phyloP scores from a whole-genome alignment of 1,140 invertebrate genomes.

The Zaprionus camerounensis region DNA sequence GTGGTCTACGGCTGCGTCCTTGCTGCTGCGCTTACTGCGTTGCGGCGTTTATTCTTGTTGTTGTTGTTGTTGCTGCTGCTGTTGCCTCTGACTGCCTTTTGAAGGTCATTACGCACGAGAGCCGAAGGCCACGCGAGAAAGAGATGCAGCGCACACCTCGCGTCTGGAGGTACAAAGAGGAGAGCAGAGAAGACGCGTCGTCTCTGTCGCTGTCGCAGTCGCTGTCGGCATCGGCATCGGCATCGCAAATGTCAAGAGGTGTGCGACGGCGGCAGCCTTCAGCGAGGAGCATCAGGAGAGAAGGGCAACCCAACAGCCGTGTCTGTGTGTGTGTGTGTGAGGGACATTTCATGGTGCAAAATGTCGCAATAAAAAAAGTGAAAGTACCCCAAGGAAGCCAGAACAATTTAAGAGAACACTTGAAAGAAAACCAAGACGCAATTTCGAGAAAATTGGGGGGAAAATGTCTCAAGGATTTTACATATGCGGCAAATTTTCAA shows the following conservation, averaged over 20 bases:
- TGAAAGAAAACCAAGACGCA: neutral
- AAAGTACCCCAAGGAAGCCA: constrained; percentile 24
- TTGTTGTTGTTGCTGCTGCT: constrained; percentile 39
- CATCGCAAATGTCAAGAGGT: constrained; percentile 41
- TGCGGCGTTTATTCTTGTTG: constrained; percentile 26
- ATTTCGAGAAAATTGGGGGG: neutral
- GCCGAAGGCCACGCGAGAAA: constrained; percentile 41
- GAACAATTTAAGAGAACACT: neutral
- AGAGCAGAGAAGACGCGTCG: neutral
- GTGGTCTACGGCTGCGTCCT: constrained; percentile 56
- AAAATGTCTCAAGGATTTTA: too few species aligned
- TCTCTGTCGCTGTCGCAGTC: constrained; percentile 4
- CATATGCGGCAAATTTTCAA: neutral
- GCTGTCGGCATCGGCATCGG: neutral
- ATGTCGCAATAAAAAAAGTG: constrained; percentile 20
- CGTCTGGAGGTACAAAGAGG: neutral
- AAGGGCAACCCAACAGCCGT: neutral
- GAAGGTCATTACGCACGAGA: constrained; percentile 73
- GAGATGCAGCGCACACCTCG: neutral
- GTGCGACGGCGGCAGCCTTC: constrained; percentile 33
- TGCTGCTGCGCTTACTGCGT: constrained; percentile 42
- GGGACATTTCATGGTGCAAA: constrained; percentile 5
- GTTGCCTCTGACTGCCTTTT: constrained; percentile 57
- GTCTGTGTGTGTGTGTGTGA: neutral
- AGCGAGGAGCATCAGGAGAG: constrained; percentile 5